Base-by-base conservation (phyloP, 92 coral and sea anemone species). In the Siderastrea radians region DNA sequence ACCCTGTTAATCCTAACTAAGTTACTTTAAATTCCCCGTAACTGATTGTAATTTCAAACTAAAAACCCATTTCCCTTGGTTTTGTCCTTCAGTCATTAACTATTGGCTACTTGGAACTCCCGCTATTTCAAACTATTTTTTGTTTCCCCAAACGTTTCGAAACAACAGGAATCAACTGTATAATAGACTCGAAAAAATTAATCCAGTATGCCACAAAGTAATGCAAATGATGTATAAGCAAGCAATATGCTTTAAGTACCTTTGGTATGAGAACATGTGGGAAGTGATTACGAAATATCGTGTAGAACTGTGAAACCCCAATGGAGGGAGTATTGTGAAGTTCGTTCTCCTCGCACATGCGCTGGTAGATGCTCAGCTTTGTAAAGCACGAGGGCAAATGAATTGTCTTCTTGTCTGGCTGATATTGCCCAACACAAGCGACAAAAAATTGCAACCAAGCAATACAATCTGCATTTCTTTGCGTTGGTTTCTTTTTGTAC, bases 301-400 rank as follows among this genome's bases (percentile, higher is more conserved):
- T 10, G 76, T 81, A 82, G 72, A 82, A 87, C 51, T 88, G 92
- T 8, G 92, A 88, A 69, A 82, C 45, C 48, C 75, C 77, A 71
- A 88, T 75, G 38, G 87, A 53, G 49, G 91, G 87, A 59, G 49
- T 80, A 7, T 70, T 55, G 85, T 5, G 44, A 26, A 47, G n/a
- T n/a, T 52, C 70, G 44, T 67, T 71, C 70, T 90, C 93, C 58
- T 87, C 77, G 15, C 43, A 38, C 87, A 90, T 53, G 15, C 76
- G 74, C 49, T 72, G 68, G 62, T 86, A 90, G 2, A 90, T 90
- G 63, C 70, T 80, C 17, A 67, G 49, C 14, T 7, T 51, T 4
- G 80, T 86, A 45, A 90, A 79, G 17, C 93, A 79, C n/a, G 93
- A 90, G 3, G 93, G 93, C 81, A 90, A 51, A 75, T 90, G 93